Evolutionary conservation across 2,888 invertebrate genomes (phyloP).

Genomic region (Acanthococcus lagerstroemiae): DNA sequence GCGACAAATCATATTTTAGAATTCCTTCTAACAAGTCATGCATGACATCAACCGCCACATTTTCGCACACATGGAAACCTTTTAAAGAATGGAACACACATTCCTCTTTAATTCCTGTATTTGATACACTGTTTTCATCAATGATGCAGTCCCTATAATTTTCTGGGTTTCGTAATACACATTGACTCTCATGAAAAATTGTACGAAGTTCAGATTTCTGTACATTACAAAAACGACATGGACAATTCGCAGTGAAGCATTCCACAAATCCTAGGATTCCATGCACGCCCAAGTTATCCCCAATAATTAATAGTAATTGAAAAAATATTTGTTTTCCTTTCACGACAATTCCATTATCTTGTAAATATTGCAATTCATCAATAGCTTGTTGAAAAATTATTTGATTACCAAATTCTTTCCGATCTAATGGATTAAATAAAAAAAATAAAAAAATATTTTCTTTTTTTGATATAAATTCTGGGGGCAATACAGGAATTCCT

Average conservation of each 20-base stretch:
- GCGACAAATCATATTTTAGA: not conserved
- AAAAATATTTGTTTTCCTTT: constrained; percentile 31
- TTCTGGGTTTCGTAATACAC: not conserved
- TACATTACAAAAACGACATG: constrained; percentile 34
- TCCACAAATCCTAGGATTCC: constrained; percentile 34
- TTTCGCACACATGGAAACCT: not conserved
- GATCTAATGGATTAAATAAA: constrained; percentile 31
- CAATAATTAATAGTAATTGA: constrained; percentile 31
- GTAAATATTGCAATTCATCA: constrained; percentile 33
- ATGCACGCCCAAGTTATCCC: constrained; percentile 34
- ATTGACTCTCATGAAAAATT: constrained; percentile 11
- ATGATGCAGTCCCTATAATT: not conserved
- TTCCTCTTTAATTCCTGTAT: not conserved
- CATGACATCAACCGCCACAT: not conserved
- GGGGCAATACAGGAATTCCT: constrained; percentile 29
- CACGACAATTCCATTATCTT: constrained; percentile 25
- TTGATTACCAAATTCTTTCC: not conserved
- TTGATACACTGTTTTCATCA: not conserved
- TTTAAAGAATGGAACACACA: not conserved
- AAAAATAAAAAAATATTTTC: constrained; percentile 28
- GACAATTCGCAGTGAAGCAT: constrained; percentile 33
- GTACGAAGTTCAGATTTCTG: not conserved
- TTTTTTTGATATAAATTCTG: constrained; percentile 29
- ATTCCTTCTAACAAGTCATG: constrained; percentile 4
- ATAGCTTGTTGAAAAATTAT: constrained; percentile 31